Percentiles rank a stretch among this genome's conserved stretches.
phyloP scores from a whole-genome alignment of 2,797 vertebrate genomes.

The Crax fasciolata region DNA sequence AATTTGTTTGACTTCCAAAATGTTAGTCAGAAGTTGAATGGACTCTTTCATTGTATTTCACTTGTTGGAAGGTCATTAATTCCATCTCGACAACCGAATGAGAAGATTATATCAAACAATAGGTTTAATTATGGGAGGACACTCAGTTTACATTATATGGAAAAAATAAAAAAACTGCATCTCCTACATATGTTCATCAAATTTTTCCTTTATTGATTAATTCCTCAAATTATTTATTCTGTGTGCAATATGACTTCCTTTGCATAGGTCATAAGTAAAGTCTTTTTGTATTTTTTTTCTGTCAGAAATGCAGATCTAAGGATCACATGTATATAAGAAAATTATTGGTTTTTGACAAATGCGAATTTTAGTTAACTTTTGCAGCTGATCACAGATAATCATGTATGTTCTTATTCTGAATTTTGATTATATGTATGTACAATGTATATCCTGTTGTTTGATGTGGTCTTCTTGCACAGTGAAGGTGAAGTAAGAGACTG shows the following conservation, averaged over 20 bases:
- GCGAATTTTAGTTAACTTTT: background rate
- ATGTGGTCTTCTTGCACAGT: background rate
- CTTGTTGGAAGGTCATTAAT: background rate
- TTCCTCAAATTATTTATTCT: background rate
- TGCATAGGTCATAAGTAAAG: background rate
- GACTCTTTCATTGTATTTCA: background rate
- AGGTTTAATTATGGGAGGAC: background rate
- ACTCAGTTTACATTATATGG: background rate
- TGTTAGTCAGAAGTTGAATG: background rate
- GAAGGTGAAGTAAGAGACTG: background rate
- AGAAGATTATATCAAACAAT: background rate
- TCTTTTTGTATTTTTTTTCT: background rate
- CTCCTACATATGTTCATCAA: background rate
- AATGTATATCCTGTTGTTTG: background rate
- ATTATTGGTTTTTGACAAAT: background rate
- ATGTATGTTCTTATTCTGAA: background rate
- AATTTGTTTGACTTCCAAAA: background rate
- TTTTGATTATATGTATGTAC: background rate
- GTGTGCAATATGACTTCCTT: background rate
- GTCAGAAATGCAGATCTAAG: background rate
- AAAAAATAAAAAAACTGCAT: background rate
- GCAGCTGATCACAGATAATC: background rate
- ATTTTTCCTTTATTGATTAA: background rate
- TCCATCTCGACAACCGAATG: background rate
- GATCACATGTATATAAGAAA: background rate